Evolutionary conservation across 1,140 invertebrate genomes (phyloP).

Genomic region (Papilio glaucus): DNA sequence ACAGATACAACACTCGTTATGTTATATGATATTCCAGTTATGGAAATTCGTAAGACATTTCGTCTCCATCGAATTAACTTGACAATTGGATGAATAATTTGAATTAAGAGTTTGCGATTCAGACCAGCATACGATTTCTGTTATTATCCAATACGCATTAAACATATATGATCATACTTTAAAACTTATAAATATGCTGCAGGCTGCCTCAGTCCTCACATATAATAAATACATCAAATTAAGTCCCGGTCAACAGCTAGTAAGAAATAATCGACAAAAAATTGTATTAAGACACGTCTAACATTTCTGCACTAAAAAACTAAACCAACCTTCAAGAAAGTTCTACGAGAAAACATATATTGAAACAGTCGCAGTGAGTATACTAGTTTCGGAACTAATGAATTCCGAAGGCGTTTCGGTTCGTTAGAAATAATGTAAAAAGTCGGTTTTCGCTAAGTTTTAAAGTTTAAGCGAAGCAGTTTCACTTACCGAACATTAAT

Average conservation of each 20-base stretch:
- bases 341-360: slow-evolving; percentile 54
- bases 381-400: slow-evolving; percentile 71
- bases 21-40: slow-evolving; percentile 59
- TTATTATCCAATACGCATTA: no score
- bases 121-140: no score
- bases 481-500: slow-evolving; percentile 75
- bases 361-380: slow-evolving; percentile 53
- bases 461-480: slow-evolving; percentile 66
- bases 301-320: slow-evolving; percentile 35
- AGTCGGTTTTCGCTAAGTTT: slow-evolving; percentile 65
- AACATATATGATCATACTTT: no score
- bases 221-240: no score
- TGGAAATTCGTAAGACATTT: slow-evolving; percentile 40
- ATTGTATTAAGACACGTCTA: not conserved
- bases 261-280: not conserved
- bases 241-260: no score
- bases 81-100: not conserved
- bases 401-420: slow-evolving; percentile 69
- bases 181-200: no score
- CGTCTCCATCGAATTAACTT: not conserved
- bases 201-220: no score
- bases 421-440: slow-evolving; percentile 78
- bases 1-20: slow-evolving; percentile 65
- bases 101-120: not conserved
- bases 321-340: slow-evolving; percentile 36